Evolutionary conservation across 2,888 invertebrate genomes (phyloP), one percentile per base, ranked within the genome.

Genomic region (Lasioglossum villosulum): DNA sequence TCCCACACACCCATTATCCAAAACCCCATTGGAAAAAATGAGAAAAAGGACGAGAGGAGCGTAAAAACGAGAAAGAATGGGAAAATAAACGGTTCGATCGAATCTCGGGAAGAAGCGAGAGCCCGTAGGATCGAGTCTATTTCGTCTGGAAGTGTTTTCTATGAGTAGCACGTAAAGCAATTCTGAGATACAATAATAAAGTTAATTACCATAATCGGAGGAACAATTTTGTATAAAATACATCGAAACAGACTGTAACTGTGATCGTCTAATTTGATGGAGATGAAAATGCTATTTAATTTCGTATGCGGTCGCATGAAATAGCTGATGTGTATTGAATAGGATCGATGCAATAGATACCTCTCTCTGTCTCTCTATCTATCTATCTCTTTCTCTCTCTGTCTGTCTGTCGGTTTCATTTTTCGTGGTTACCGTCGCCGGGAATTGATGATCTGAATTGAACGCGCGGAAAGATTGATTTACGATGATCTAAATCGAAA

Each of bases 141-240:
- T 75, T 66, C 80, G 71, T 71, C 73, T 74, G 52, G 63, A 78
- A 48, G 70, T 82, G 75, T 86, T 86, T 84, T 86, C 80, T 86
- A 85, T 80, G 72, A 78, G n/a, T 87, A 87, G 83, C 84, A 88
- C 81, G 77, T 89, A 89, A 89, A 89, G 89, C 89, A 89, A 89
- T 89, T 84, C 75, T 80, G 83, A 89, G 84, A 89, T 89, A 89
- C 89, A 89, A 89, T 89, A 89, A 89, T 52, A 27, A 78, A 71
- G 86, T 83, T 76, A 68, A 84, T 78, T 88, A 37, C 23, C 83
- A 76, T 86, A 88, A 86, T 88, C 84, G 88, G 86, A 75, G 84
- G 86, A 82, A 84, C 81, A 83, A 88, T 88, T 89, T 89, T 89
- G 79, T 89, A 89, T 84, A 73, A 68, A 72, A 79, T 87, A 86